A percentile compares a stretch with the other conserved stretches of the same genome.
phyloP scores from a whole-genome alignment of 2,888 invertebrate genomes.

The Erebia aethiops region DNA sequence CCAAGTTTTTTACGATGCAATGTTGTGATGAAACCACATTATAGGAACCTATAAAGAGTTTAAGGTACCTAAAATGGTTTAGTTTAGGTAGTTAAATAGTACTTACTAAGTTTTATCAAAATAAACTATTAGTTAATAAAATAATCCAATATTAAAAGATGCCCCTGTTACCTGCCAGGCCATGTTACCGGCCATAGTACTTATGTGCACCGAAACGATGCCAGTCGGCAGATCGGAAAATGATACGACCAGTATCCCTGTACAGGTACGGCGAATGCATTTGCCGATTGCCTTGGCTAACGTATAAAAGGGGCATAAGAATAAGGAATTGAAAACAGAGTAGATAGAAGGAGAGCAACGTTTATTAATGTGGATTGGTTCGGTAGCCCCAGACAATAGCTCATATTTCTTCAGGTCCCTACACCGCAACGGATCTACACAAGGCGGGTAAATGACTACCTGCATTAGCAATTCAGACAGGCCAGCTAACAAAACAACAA shows the following conservation, averaged over 20 bases:
- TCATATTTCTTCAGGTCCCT: conserved; percentile 60
- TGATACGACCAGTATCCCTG: no score
- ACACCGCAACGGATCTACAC: conserved; percentile 53
- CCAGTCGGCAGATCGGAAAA: no score
- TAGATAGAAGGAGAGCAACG: conserved; percentile 51
- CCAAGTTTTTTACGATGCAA: neutral
- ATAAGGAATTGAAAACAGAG: conserved; percentile 38
- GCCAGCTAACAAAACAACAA: conserved; percentile 61
- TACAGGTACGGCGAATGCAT: no score
- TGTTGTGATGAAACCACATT: neutral
- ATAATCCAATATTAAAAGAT: no score
- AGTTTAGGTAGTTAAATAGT: no score
- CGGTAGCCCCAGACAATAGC: conserved; percentile 61
- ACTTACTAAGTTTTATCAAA: no score
- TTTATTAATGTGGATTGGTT: conserved; percentile 66
- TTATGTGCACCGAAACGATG: no score
- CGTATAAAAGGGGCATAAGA: neutral
- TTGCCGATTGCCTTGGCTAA: neutral
- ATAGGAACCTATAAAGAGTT: no score
- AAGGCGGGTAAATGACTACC: conserved; percentile 60
- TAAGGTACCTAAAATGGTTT: no score
- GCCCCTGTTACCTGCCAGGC: no score
- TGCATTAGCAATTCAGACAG: conserved; percentile 64
- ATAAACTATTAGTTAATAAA: no score
- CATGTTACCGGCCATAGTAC: no score